Evolutionary conservation across 2,113 vertebrate genomes (phyloP).

Genomic region (Gallinago jamesoni): DNA sequence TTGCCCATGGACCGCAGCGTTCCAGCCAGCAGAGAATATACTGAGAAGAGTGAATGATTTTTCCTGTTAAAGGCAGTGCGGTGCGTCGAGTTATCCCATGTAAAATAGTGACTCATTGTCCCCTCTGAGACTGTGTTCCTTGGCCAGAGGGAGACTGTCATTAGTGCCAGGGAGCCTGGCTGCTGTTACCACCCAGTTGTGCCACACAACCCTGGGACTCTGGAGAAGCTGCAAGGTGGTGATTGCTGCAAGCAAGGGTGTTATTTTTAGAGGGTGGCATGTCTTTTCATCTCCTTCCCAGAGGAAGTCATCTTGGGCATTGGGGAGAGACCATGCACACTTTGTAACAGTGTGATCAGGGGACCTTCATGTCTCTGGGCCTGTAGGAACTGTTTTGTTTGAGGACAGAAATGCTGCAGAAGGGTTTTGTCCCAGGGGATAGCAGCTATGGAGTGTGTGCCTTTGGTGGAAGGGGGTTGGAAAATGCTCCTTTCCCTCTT

Average conservation of each 20-base stretch:
- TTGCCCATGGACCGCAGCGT: neutral
- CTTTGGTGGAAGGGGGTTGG: neutral
- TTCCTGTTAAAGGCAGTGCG: neutral
- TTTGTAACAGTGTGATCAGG: neutral
- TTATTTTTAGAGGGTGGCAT: neutral
- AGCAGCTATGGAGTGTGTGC: neutral
- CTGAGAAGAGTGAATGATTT: neutral
- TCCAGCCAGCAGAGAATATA: neutral
- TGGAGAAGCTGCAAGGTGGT: neutral
- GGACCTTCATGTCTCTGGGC: neutral
- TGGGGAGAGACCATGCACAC: neutral
- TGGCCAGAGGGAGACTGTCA: neutral
- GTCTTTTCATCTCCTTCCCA: neutral
- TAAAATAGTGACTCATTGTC: conserved; percentile 5
- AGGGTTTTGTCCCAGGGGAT: neutral
- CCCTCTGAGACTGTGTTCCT: conserved; percentile 1
- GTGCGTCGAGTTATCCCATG: neutral
- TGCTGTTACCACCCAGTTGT: neutral
- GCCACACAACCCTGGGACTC: neutral
- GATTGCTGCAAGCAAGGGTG: neutral
- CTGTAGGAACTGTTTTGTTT: neutral
- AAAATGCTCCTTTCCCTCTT: neutral
- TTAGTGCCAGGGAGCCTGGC: neutral
- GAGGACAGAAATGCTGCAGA: neutral
- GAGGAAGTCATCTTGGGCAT: neutral